Conservation (phyloP, 2,888 invertebrate genomes). For the Drosophila mimetica region DNA sequence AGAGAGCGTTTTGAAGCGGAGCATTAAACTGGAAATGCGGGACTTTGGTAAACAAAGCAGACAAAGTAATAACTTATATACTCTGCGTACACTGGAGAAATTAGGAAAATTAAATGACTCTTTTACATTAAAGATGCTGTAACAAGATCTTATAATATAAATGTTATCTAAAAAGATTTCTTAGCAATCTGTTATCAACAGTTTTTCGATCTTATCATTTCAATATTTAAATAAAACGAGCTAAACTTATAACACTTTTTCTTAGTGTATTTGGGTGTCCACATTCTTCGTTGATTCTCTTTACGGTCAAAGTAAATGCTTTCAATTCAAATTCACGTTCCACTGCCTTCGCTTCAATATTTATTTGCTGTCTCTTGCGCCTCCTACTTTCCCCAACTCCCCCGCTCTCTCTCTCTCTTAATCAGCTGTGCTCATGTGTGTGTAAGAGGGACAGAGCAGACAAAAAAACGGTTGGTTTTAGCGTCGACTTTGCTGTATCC, state of each 20-base stretch:
- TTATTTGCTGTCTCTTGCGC: constrained; percentile 46
- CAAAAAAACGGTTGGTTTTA: constrained; percentile 62
- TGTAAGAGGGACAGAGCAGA: constrained; percentile 19
- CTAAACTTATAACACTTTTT: not conserved
- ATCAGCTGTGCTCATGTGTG: constrained; percentile 60
- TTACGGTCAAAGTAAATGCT: constrained; percentile 62
- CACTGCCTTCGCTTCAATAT: constrained; percentile 53
- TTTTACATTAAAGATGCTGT: too few relatives aligned
- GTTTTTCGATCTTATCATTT: too few relatives aligned
- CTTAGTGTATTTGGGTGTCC: not conserved
- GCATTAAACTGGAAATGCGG: constrained; percentile 29
- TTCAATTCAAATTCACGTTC: constrained; percentile 70
- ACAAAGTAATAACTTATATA: constrained; percentile 19
- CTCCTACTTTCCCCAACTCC: constrained; percentile 7
- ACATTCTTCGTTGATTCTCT: constrained; percentile 19
- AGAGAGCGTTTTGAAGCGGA: constrained; percentile 11
- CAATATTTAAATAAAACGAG: too few relatives aligned
- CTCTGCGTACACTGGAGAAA: constrained; percentile 2
- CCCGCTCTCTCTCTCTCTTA: constrained; percentile 24
- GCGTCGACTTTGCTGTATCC: constrained; percentile 56
- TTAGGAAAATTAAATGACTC: too few relatives aligned
- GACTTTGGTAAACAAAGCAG: constrained; percentile 35
- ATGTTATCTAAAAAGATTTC: too few relatives aligned
- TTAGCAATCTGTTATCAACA: too few relatives aligned
- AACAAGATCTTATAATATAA: too few relatives aligned